Percentiles rank a stretch among this genome's conserved stretches.
Conservation (phyloP, 2,113 vertebrate species). For the Tupaia tana region DNA sequence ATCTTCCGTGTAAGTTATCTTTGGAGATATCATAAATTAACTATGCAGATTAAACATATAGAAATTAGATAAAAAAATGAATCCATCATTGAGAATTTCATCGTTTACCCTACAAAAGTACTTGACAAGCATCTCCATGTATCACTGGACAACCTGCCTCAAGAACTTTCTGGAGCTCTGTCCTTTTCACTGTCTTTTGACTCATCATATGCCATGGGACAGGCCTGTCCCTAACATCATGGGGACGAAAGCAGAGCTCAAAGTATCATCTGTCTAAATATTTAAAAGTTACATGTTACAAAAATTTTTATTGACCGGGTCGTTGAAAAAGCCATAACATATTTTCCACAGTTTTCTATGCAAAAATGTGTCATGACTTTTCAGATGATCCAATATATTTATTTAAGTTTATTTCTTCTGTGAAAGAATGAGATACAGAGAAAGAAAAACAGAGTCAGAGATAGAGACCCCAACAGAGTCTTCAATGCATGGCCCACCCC, state of each 20-base stretch:
- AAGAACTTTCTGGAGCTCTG: neutral
- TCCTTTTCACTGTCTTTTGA: neutral
- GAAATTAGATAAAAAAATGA: slow-evolving; percentile 63
- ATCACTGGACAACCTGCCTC: neutral
- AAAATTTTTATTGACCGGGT: too few relatives aligned
- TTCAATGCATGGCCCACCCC: too few relatives aligned
- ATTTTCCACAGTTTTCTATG: too few relatives aligned
- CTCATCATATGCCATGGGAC: neutral
- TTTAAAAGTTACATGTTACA: neutral
- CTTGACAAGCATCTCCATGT: neutral
- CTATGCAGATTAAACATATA: slow-evolving; percentile 57
- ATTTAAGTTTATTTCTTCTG: too few relatives aligned
- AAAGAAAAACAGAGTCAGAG: too few relatives aligned
- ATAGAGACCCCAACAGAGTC: too few relatives aligned
- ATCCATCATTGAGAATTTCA: slow-evolving; percentile 36
- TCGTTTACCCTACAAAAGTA: slow-evolving; percentile 36
- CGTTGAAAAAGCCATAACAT: too few relatives aligned
- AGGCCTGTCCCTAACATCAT: accelerated
- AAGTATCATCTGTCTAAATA: neutral
- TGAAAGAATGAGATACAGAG: too few relatives aligned
- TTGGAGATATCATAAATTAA: slow-evolving; percentile 59
- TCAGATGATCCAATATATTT: too few relatives aligned
- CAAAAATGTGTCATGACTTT: too few relatives aligned
- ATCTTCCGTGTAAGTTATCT: slow-evolving; percentile 39
- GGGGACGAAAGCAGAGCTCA: neutral